These are phyloP conservation scores for Odontocerum albicorne DNA, from an alignment of 2,888 invertebrate species.

Conservation along the genomic window DNA sequence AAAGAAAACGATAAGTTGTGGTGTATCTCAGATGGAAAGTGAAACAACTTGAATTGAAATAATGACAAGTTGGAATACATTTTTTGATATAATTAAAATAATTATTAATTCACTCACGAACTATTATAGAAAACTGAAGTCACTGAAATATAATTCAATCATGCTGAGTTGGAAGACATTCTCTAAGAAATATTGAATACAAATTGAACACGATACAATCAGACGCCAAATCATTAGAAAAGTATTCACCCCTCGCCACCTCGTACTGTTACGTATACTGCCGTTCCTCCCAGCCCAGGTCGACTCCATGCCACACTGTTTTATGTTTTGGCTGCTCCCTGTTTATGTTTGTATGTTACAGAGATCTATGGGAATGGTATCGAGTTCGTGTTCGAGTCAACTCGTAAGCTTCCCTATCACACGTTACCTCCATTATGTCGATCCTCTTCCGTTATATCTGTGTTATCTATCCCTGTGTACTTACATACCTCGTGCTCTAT, in stretches of 20 bases:
- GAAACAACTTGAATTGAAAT: no score
- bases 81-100: no score
- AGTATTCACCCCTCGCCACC: constrained; percentile 14
- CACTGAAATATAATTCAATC: no score
- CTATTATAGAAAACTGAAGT: no score
- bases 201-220: constrained; percentile 6
- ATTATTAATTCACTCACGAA: no score
- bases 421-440: constrained; percentile 29
- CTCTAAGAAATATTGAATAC: constrained; percentile 1
- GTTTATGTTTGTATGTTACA: constrained; percentile 56
- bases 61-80: no score
- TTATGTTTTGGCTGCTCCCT: constrained; percentile 46
- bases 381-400: constrained; percentile 83
- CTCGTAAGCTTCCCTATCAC: constrained; percentile 64
- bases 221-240: constrained; percentile 3
- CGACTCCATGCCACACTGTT: constrained; percentile 22
- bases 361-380: constrained; percentile 78
- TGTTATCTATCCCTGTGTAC: constrained; percentile 10
- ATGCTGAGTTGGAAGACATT: no score
- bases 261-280: not conserved
- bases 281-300: not conserved
- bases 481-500: no score
- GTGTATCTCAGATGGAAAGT: no score
- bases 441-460: constrained; percentile 27
- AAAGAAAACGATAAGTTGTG: no score